Conservation (phyloP, 2,797 vertebrate genomes). For the Holocentrus rufus region DNA sequence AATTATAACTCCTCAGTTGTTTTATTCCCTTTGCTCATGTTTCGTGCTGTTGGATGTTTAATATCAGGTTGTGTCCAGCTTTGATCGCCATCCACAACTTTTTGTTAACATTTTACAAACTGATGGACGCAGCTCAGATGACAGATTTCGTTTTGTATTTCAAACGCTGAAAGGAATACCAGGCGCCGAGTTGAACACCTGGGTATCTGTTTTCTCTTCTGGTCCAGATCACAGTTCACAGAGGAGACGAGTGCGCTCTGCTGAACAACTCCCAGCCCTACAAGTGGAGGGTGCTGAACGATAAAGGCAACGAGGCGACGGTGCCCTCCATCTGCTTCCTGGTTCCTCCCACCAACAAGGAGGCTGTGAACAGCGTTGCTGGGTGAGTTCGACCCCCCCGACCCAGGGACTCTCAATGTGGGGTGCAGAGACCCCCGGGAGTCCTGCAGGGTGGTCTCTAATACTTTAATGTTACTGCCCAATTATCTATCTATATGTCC, state of each 20-base stretch:
- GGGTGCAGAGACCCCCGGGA: too few species aligned
- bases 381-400: constrained; percentile 77
- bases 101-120: too few species aligned
- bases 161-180: background rate
- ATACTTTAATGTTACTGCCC: too few species aligned
- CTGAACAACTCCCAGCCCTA: constrained; percentile 86
- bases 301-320: constrained; percentile 80
- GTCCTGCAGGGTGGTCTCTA: too few species aligned
- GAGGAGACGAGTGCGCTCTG: constrained; percentile 87
- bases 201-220: background rate
- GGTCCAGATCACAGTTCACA: constrained; percentile 90
- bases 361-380: constrained; percentile 85
- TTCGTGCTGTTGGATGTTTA: background rate
- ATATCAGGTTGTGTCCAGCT: too few species aligned
- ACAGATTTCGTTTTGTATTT: too few species aligned
- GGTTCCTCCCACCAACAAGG: constrained; percentile 89
- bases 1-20: background rate
- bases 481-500: too few species aligned
- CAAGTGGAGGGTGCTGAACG: constrained; percentile 89
- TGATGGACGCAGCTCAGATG: too few species aligned
- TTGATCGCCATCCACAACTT: too few species aligned
- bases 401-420: too few species aligned
- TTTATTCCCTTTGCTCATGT: background rate
- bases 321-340: constrained; percentile 94
- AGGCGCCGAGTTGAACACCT: background rate